Evolutionary conservation across 2,113 vertebrate genomes (phyloP), one percentile per base, ranked within the genome.

Genomic region (Toxotes jaculatrix): DNA sequence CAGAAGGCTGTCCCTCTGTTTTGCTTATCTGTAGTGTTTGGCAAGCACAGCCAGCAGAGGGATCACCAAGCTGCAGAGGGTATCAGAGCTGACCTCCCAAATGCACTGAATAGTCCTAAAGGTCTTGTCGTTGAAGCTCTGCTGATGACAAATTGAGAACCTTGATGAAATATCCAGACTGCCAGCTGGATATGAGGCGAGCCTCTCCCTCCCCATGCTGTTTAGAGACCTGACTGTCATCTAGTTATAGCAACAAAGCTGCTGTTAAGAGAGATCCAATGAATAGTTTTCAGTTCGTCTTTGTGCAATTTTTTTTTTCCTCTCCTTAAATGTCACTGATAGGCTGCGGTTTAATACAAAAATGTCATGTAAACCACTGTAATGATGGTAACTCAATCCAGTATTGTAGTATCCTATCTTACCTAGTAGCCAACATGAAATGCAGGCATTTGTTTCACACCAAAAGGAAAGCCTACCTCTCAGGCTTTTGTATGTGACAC

Each of bases 401-500:
- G 43, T 36, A 16, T 69, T n/a, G 63, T 88, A 68, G 66, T 88
- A 74, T 86, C 76, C 79, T 84, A 77, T 90, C 86, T 81, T 86
- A 77, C 17, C 61, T 60, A 68, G 73, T 66, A 51, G 42, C 82
- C 61, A 70, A 86, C 70, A 87, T 90, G 81, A 92, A 85, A 86
- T 85, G 67, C 85, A 89, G 91, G 89, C 90, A 87, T 90, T 88
- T 85, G 77, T 84, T 83, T 86, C 75, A 82, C 62, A 68, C 43
- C 73, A 67, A 83, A 77, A 71, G 68, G 32, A 82, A 89, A 88
- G 75, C 76, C 73, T 74, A 66, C 61, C 82, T 81, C 45, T 74
- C 31, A 34, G 47, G 45, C 66, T 64, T 91, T 92, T 94, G 87
- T 92, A 74, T 69, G 65, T 38, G 36, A 93, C 90, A 91, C 89